These are phyloP conservation scores for Brachyrhaphis roseni DNA, from an alignment of 2,797 vertebrate species.

Conservation along the genomic window DNA sequence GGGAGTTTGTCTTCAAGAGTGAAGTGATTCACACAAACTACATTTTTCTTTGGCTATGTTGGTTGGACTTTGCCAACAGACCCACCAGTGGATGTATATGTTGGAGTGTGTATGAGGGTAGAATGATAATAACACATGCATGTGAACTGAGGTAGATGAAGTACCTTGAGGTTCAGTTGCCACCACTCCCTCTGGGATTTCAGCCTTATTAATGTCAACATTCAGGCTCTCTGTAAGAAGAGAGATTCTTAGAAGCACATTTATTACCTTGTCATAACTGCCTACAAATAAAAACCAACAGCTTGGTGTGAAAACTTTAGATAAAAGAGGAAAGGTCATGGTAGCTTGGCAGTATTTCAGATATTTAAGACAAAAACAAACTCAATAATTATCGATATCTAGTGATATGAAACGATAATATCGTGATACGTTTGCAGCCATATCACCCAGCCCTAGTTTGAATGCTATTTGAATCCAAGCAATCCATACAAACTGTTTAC, in stretches of 20 bases:
- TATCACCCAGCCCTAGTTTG: background rate
- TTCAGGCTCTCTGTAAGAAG: conserved; percentile 89
- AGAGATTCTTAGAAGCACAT: background rate
- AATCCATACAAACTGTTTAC: background rate
- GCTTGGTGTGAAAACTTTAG: background rate
- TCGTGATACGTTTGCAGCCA: no score
- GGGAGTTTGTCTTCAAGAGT: no score
- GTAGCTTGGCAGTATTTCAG: background rate
- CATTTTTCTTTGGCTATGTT: no score
- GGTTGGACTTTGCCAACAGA: no score
- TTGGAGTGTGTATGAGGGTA: background rate
- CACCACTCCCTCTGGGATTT: conserved; percentile 89
- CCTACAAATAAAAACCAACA: background rate
- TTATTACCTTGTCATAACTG: background rate
- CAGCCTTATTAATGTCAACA: conserved; percentile 88
- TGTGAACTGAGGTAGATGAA: background rate
- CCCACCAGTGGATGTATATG: no score
- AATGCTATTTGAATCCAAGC: background rate
- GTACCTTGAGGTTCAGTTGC: conserved; percentile 94
- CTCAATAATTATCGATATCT: background rate
- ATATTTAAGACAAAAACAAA: background rate
- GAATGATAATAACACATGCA: background rate
- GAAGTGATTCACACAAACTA: no score
- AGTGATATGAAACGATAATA: background rate
- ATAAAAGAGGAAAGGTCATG: background rate